Conservation (phyloP, 2,113 vertebrate genomes). For the Camelus dromedarius region DNA sequence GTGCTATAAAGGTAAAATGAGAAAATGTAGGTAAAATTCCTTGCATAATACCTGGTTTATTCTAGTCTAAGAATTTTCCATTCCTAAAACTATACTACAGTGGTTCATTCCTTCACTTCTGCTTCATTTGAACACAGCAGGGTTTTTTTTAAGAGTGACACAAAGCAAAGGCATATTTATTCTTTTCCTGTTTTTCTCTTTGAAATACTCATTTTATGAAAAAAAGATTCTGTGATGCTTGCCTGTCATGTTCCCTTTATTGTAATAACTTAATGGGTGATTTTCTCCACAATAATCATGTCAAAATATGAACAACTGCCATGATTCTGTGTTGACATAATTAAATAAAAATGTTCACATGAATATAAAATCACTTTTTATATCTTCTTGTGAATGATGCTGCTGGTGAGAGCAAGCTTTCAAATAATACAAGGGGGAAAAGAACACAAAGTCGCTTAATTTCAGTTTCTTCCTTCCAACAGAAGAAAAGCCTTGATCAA, state of each 20-base stretch:
- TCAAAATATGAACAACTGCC: slow-evolving; percentile 59
- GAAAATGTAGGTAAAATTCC: not conserved
- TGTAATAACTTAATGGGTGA: slow-evolving; percentile 49
- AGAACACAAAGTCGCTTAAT: not conserved
- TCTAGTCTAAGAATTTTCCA: not conserved
- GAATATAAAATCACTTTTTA: slow-evolving; percentile 53
- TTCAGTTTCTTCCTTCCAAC: slow-evolving; percentile 22
- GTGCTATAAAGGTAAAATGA: not conserved
- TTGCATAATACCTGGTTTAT: not conserved
- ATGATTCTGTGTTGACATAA: slow-evolving; percentile 52
- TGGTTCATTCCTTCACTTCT: not conserved
- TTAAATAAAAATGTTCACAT: slow-evolving; percentile 61
- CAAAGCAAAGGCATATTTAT: slow-evolving; percentile 11
- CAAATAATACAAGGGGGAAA: slow-evolving; percentile 13
- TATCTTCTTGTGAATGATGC: slow-evolving; percentile 38
- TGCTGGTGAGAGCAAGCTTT: not conserved
- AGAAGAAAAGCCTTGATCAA: slow-evolving; percentile 42
- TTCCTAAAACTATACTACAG: not conserved
- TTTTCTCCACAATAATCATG: slow-evolving; percentile 56
- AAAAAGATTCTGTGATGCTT: not conserved
- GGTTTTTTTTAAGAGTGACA: not conserved
- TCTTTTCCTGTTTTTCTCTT: slow-evolving; percentile 49
- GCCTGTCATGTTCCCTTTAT: slow-evolving; percentile 23
- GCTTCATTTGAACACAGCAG: slow-evolving; percentile 29
- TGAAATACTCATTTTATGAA: slow-evolving; percentile 32